Conservation (phyloP, 1,140 invertebrate genomes). For the Psilanteris sp. region DNA sequence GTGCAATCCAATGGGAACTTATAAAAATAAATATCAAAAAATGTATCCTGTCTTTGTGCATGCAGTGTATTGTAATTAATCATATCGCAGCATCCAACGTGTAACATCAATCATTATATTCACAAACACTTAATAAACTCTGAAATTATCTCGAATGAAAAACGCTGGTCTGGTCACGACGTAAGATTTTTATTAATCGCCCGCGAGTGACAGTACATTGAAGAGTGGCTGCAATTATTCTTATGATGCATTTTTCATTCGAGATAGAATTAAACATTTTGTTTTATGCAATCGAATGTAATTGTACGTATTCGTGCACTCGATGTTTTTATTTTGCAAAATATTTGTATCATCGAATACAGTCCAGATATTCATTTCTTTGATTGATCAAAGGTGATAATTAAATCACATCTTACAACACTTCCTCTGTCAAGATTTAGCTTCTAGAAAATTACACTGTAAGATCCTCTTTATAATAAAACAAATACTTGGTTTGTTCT, state of each 20-base stretch:
- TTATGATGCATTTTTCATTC: slow-evolving; percentile 6
- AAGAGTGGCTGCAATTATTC: too few species aligned
- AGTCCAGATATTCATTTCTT: too few species aligned
- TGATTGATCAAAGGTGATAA: too few species aligned
- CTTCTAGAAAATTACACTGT: neutral
- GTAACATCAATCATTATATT: slow-evolving; percentile 43
- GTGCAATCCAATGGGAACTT: slow-evolving; percentile 2
- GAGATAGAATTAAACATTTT: slow-evolving; percentile 16
- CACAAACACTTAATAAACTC: slow-evolving; percentile 53
- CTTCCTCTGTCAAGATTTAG: too few species aligned
- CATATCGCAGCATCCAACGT: slow-evolving; percentile 36
- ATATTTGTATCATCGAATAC: slow-evolving; percentile 4
- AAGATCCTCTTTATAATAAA: too few species aligned
- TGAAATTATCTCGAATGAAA: slow-evolving; percentile 37
- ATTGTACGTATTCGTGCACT: slow-evolving; percentile 4
- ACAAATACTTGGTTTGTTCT: too few species aligned
- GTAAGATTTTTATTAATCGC: too few species aligned
- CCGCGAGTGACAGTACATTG: too few species aligned
- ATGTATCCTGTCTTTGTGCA: slow-evolving; percentile 37
- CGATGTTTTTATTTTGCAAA: too few species aligned
- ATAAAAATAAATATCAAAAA: slow-evolving; percentile 37
- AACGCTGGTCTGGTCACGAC: too few species aligned
- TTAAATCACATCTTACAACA: too few species aligned
- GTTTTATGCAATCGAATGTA: slow-evolving; percentile 19
- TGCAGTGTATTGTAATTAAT: slow-evolving; percentile 38